These are phyloP conservation scores for Philypnodon macrostomus DNA, from an alignment of 2,797 vertebrate species.

Conservation along the genomic window DNA sequence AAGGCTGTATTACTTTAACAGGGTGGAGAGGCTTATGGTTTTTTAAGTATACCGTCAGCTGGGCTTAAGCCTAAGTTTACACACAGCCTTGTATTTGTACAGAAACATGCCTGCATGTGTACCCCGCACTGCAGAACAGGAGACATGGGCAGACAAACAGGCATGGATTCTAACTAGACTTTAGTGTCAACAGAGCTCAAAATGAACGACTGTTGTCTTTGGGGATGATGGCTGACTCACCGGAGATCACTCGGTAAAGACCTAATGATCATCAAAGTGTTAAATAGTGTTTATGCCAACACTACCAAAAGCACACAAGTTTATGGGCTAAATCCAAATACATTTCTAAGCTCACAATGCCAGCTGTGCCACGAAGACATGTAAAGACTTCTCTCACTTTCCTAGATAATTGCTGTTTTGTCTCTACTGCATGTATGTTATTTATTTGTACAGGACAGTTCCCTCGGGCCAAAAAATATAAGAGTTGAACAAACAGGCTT, in stretches of 20 bases:
- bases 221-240: conserved; percentile 41
- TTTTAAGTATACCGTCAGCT: conserved; percentile 73
- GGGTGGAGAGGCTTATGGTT: conserved; percentile 76
- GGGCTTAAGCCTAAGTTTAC: conserved; percentile 70
- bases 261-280: conserved; percentile 59
- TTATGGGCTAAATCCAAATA: conserved; percentile 34
- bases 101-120: conserved; percentile 75
- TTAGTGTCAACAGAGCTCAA: conserved; percentile 54
- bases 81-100: conserved; percentile 59
- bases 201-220: conserved; percentile 54
- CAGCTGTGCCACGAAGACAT: conserved; percentile 46
- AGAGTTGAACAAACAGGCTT: no score
- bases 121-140: conserved; percentile 33
- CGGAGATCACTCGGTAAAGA: conserved; percentile 57
- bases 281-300: conserved; percentile 62
- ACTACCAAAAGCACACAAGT: conserved; percentile 27
- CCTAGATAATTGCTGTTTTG: conserved; percentile 83
- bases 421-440: conserved; percentile 65
- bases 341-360: conserved; percentile 28
- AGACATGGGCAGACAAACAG: conserved; percentile 59
- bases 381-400: conserved; percentile 57
- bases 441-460: conserved; percentile 71
- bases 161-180: conserved; percentile 52
- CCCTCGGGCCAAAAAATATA: conserved; percentile 56
- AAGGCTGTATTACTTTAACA: conserved; percentile 81